Evolutionary conservation across 2,797 vertebrate genomes (phyloP), one percentile per base, ranked within the genome.

Genomic region (Sternarchorhynchus goeldii): DNA sequence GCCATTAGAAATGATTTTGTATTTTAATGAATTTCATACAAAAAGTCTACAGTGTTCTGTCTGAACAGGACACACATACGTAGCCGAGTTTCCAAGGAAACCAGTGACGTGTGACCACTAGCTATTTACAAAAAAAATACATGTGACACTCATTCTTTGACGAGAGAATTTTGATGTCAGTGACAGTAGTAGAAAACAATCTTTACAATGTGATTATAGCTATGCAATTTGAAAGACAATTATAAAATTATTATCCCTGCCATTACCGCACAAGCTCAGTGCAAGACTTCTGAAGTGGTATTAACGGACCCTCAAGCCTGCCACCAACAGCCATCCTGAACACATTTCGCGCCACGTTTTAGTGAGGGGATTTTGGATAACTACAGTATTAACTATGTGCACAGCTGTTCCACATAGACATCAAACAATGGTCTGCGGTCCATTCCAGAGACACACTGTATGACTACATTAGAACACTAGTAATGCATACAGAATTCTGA

Each of bases 11-110:
- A 45, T 62, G 6, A 50, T 73, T 78, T 2, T 32, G 3, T 50
- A 21, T 73, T 73, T 79, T 79, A 79, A 50, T 73, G 62, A 65
- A 66, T 50, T 78, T 65, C 20, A 65, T 58, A 78, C 70, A 21
- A 65, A 78, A 71, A 58, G 21, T 50, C 31, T 25, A 20, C n/a
- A 0, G 16, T 77, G 14, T 69, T 58, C 60, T 16, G 14, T 17
- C 16, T 65, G 25, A 36, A 67, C 39, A 41, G n/a, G 58, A 10
- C 25, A 10, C 25, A 32, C 34, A 65, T n/a, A n/a, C 50, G 62
- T 7, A 34, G 66, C 25, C 21, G 50, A 50, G 10, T 68, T 17
- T 45, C 14, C 39, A 21, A 25, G 29, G 56, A 71, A 59, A 72
- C 25, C 41, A 55, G 66, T 29, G 8, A 69, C 10, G 55, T 17